Base-by-base conservation (phyloP, 2,113 vertebrate species). In the Xiphophorus couchianus region DNA sequence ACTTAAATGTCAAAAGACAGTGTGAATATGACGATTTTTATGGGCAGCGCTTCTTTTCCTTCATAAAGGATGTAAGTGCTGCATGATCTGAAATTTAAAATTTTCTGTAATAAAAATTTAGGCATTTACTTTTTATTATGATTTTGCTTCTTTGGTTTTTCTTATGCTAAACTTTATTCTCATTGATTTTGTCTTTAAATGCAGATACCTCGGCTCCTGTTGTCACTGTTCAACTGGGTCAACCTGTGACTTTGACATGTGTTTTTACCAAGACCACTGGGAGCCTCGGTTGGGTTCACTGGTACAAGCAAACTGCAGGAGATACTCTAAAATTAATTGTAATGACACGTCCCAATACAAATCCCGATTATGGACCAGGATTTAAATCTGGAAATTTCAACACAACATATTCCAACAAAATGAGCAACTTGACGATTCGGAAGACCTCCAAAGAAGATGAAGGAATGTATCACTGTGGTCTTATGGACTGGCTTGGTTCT, bases 401-500 rank as follows among this genome's bases (percentile, higher is more conserved):
- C 6, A 13, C 27, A 61, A 0, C 19, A 3, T 29, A 0, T 30
- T 0, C 62, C 22, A 4, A 27, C 1, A 44, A 31, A 9, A 27
- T 0, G n/a, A 44, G 25, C 58, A 29, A 27, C 3, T 58, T 86
- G 42, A 80, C 44, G 9, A 65, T 86, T 39, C 39, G 76, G 69
- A 74, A 30, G 11, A 73, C 80, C 25, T 7, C 14, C 1, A 4
- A 7, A 80, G 73, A 79, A 0, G 80, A 82, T 12, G 73, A 86
- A 29, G 84, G 71, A 58, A 4, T 74, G 1, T 83, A 80, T 71
- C 66, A 86, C 70, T 86, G 84, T 42, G 76, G 31, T 28, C 3
- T 67, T 0, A 29, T 5, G 2, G 19, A 15, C 4, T 78, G 76
- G 75, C 37, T 5, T 35, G 22, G 12, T 0, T 31, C 1, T 73